Conservation (phyloP, 1,140 invertebrate species). For the Eupeodes corollae region DNA sequence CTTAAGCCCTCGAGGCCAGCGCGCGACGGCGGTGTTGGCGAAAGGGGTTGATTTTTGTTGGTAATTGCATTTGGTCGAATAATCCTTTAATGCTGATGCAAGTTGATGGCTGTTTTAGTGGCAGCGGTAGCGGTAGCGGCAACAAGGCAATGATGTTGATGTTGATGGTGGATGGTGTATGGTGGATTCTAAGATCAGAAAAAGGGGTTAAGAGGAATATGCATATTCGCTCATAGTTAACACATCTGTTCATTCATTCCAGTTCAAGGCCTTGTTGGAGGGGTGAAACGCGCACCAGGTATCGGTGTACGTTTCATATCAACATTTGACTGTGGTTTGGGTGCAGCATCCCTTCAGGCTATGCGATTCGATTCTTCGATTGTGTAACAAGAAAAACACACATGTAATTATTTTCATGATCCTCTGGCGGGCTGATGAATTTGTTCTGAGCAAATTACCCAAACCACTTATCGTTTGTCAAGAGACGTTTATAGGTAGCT, state of each 20-base stretch:
- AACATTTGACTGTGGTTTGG: no score
- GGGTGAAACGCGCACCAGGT: no score
- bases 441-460: background rate
- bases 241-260: conserved; percentile 37
- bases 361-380: no score
- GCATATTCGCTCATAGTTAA: conserved; percentile 35
- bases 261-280: conserved; percentile 14
- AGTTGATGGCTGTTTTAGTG: conserved; percentile 17
- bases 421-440: background rate
- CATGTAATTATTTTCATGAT: background rate
- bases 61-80: conserved; percentile 36
- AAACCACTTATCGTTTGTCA: no score
- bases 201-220: conserved; percentile 1
- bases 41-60: conserved; percentile 12
- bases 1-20: no score
- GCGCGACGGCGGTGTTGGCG: no score
- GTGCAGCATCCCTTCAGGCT: no score
- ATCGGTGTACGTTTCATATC: no score
- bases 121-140: background rate
- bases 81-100: conserved; percentile 37
- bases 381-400: no score
- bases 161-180: conserved; percentile 10
- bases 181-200: background rate
- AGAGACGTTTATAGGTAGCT: no score
- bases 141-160: conserved; percentile 12